Conservation (phyloP, 2,113 vertebrate species). For the Aepyceros melampus region DNA sequence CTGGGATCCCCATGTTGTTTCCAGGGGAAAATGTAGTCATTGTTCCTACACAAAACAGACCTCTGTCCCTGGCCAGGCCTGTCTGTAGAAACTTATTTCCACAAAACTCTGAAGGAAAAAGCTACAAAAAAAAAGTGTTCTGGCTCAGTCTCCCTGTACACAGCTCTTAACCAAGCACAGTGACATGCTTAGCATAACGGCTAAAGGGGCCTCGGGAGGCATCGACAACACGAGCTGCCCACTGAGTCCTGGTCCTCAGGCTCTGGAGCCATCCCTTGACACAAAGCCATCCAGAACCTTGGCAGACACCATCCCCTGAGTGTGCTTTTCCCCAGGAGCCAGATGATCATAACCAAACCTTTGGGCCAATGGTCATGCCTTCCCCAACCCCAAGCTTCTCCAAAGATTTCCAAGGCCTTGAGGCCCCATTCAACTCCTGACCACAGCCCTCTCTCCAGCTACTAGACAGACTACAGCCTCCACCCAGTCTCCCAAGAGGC, state of each 20-base stretch:
- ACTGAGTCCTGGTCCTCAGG: rapidly evolving
- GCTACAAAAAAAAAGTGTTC: background rate
- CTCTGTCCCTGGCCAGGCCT: background rate
- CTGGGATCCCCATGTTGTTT: background rate
- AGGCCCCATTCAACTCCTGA: too few relatives aligned
- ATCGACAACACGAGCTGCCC: rapidly evolving
- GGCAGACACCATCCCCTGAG: background rate
- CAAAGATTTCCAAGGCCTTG: rapidly evolving
- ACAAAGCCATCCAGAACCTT: background rate
- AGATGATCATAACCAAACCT: rapidly evolving
- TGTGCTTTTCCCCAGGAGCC: background rate
- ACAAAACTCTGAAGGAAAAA: background rate
- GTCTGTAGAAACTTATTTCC: slow-evolving; percentile 3
- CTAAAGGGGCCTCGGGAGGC: rapidly evolving
- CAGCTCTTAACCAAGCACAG: background rate
- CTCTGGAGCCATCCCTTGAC: background rate
- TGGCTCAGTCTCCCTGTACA: background rate
- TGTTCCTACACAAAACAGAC: background rate
- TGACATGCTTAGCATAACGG: rapidly evolving
- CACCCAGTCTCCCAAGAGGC: background rate
- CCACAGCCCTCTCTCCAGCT: background rate
- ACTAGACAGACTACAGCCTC: background rate
- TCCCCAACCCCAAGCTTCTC: background rate
- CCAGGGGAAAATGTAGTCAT: background rate
- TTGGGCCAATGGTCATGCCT: rapidly evolving